Percentiles rank a stretch among this genome's conserved stretches.
phyloP scores from a whole-genome alignment of 2,797 vertebrate genomes.

The Spondyliosoma cantharus region DNA sequence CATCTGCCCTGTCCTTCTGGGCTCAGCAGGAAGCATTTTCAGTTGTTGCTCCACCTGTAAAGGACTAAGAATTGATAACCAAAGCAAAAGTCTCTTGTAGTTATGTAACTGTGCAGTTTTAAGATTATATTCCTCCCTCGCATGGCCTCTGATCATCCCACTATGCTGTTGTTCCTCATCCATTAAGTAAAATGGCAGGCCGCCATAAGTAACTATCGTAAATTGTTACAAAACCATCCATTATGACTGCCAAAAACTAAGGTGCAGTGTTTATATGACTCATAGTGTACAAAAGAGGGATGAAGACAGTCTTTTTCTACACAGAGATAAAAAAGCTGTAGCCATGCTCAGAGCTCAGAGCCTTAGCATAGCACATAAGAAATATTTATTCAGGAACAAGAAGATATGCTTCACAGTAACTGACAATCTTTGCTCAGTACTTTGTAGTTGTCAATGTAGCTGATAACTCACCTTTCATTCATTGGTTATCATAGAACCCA shows the following conservation, averaged over 20 bases:
- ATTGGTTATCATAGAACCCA: conserved; percentile 10
- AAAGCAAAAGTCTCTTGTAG: conserved; percentile 31
- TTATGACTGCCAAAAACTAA: conserved; percentile 64
- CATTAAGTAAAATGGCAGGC: conserved; percentile 62
- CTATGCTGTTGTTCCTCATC: conserved; percentile 49
- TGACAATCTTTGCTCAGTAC: conserved; percentile 75
- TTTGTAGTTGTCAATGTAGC: conserved; percentile 39
- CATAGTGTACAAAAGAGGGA: conserved; percentile 47
- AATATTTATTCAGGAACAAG: conserved; percentile 20
- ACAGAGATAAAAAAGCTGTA: conserved; percentile 25
- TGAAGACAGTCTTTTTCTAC: conserved; percentile 32
- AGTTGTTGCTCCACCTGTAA: conserved; percentile 20
- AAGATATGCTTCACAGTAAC: conserved; percentile 20
- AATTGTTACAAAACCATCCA: conserved; percentile 59
- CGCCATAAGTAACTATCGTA: conserved; percentile 52
- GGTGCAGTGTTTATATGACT: conserved; percentile 62
- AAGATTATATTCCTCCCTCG: conserved; percentile 47
- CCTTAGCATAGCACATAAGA: conserved; percentile 24
- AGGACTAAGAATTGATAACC: conserved; percentile 28
- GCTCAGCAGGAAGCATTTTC: conserved; percentile 23
- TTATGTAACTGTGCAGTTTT: conserved; percentile 61
- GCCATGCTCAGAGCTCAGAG: conserved; percentile 38
- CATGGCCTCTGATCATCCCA: conserved; percentile 51
- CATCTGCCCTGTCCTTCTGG: conserved; percentile 17
- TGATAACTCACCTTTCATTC: conserved; percentile 18